A percentile compares a stretch with the other conserved stretches of the same genome.
phyloP scores from a whole-genome alignment of 1,140 invertebrate genomes.

The Listronotus bonariensis region DNA sequence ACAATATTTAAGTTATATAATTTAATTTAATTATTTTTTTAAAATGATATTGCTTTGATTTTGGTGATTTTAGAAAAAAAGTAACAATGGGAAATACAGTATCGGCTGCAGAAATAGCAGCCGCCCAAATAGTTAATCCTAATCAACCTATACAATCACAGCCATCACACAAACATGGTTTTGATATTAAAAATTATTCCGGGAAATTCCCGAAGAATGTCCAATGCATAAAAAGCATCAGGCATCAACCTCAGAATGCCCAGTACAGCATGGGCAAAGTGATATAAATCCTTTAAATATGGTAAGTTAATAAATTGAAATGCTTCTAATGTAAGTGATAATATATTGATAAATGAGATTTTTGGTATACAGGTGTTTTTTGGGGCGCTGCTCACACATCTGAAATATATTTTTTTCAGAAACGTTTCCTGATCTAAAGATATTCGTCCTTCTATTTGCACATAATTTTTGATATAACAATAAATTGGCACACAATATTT shows the following conservation, averaged over 20 bases:
- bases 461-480: no score
- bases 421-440: no score
- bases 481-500: no score
- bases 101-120: constrained; percentile 60
- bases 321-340: no score
- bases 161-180: constrained; percentile 14
- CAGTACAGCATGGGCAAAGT: constrained; percentile 62
- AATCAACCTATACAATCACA: constrained; percentile 30
- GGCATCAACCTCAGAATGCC: constrained; percentile 64
- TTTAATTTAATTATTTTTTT: neutral
- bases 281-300: constrained; percentile 83
- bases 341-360: no score
- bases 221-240: constrained; percentile 70
- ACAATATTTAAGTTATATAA: neutral
- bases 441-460: no score
- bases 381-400: no score
- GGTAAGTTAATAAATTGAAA: constrained; percentile 60
- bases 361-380: no score
- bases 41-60: neutral
- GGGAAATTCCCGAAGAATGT: constrained; percentile 70
- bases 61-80: neutral
- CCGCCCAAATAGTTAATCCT: constrained; percentile 55
- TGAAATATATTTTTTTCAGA: no score
- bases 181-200: constrained; percentile 39
- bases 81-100: constrained; percentile 66